Evolutionary conservation across 2,797 vertebrate species (phyloP).

Genomic region (Hippopotamyrus pictus): DNA sequence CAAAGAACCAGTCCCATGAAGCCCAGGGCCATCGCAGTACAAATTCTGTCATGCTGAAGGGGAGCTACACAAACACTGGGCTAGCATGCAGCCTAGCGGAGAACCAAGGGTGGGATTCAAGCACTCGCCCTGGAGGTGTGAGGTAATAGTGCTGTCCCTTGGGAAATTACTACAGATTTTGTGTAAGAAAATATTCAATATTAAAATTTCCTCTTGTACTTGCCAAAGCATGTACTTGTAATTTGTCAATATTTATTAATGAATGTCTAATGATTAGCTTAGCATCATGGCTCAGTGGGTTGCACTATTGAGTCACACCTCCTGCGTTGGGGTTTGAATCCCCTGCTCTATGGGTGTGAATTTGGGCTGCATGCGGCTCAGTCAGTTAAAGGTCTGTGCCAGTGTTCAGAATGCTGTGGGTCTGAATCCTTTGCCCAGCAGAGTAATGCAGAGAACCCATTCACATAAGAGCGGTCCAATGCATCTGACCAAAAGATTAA

Average conservation of each 20-base stretch:
- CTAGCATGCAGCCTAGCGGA: background rate
- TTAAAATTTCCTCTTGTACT: background rate
- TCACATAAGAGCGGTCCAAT: background rate
- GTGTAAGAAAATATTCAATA: background rate
- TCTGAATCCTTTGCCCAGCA: background rate
- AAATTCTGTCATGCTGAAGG: background rate
- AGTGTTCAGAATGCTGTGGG: background rate
- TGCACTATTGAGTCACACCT: background rate
- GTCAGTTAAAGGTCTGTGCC: background rate
- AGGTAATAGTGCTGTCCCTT: background rate
- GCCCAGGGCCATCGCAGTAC: background rate
- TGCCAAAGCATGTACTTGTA: background rate
- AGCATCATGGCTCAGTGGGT: background rate
- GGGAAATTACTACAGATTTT: background rate
- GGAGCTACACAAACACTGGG: background rate
- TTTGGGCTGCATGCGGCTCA: background rate
- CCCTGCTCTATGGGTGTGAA: background rate
- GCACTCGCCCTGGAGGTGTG: background rate
- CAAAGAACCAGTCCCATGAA: background rate
- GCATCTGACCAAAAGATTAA: background rate
- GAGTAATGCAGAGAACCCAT: background rate
- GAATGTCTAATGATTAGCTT: background rate
- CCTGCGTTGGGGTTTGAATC: background rate
- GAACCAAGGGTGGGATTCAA: background rate
- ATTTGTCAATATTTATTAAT: slow-evolving; percentile 1